Evolutionary conservation across 2,888 invertebrate species (phyloP).

Genomic region (Poecilus cupreus): DNA sequence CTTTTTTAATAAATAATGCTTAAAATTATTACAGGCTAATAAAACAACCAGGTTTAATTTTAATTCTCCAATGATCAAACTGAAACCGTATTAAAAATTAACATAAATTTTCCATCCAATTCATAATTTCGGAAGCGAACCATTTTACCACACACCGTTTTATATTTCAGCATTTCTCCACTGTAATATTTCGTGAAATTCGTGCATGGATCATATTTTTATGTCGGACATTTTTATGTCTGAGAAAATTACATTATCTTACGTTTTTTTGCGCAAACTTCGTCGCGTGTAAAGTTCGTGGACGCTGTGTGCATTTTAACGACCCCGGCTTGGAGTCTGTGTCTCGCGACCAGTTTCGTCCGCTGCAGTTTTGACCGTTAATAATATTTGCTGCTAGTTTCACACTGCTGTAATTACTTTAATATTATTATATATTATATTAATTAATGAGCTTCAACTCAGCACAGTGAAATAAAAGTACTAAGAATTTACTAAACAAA

Average conservation of each 20-base stretch:
- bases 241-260: slow-evolving; percentile 51
- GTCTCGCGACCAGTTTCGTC: neutral
- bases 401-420: too few relatives aligned
- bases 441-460: too few relatives aligned
- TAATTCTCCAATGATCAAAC: neutral
- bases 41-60: neutral
- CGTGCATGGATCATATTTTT: slow-evolving; percentile 47
- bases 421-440: too few relatives aligned
- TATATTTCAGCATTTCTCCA: slow-evolving; percentile 5
- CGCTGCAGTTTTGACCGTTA: too few relatives aligned
- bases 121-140: neutral
- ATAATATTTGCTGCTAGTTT: too few relatives aligned
- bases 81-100: neutral
- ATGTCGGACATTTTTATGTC: slow-evolving; percentile 43
- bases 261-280: slow-evolving; percentile 31
- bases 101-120: neutral
- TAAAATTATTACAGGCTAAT: neutral
- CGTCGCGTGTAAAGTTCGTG: slow-evolving; percentile 44
- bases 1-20: too few relatives aligned
- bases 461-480: too few relatives aligned
- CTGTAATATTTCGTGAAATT: slow-evolving; percentile 34
- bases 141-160: slow-evolving; percentile 3
- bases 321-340: neutral
- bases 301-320: slow-evolving; percentile 39
- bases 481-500: too few relatives aligned